Percentiles rank a stretch among this genome's conserved stretches.
Conservation (phyloP, 2,888 invertebrate genomes). For the Aleiodes alternator region DNA sequence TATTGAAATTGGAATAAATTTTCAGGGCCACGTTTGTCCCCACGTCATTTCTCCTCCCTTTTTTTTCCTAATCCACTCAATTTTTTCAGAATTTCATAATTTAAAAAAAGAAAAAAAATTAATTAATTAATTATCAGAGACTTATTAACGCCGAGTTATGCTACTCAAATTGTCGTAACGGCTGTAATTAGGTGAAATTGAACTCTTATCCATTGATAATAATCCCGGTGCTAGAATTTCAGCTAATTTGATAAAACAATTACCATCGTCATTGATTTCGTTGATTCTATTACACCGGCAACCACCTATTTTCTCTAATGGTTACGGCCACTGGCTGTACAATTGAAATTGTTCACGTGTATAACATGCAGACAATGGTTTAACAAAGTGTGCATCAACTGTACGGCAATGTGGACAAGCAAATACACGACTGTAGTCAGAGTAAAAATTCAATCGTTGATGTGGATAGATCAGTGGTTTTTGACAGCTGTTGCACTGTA, state of each 20-base stretch:
- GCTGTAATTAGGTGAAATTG: constrained; percentile 35
- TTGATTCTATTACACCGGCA: constrained; percentile 55
- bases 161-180: constrained; percentile 24
- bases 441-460: constrained; percentile 92
- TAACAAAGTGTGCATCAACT: constrained; percentile 96
- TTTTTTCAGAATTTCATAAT: neutral
- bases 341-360: constrained; percentile 84
- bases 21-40: constrained; percentile 13
- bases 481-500: constrained; percentile 94
- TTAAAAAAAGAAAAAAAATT: neutral
- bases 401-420: constrained; percentile 94
- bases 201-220: constrained; percentile 36
- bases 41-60: neutral
- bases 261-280: constrained; percentile 45
- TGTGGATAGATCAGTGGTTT: constrained; percentile 91
- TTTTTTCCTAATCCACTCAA: neutral
- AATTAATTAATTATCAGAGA: neutral
- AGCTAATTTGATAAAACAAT: constrained; percentile 66
- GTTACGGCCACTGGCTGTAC: constrained; percentile 91
- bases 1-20: constrained; percentile 16
- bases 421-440: constrained; percentile 94
- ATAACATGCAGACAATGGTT: constrained; percentile 90
- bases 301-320: constrained; percentile 69
- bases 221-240: constrained; percentile 67
- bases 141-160: constrained; percentile 28